Conservation (phyloP, 2,888 invertebrate species). For the Orthosia cruda region DNA sequence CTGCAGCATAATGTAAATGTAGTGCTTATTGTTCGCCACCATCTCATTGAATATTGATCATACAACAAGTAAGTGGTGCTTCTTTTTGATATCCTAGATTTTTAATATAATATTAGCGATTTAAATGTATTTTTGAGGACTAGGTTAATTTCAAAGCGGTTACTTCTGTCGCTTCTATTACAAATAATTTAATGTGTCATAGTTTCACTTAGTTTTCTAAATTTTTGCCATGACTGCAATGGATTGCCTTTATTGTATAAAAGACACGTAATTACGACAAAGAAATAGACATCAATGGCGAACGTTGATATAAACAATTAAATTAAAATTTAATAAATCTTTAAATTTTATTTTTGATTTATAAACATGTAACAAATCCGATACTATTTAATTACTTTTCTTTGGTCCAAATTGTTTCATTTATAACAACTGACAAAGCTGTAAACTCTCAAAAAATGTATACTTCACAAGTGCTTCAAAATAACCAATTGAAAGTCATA, state of each 20-base stretch:
- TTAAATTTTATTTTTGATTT: no score
- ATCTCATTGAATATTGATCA: constrained; percentile 43
- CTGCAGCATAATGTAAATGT: constrained; percentile 58
- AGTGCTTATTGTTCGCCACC: constrained; percentile 41
- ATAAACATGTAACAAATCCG: not conserved
- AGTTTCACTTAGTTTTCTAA: constrained; percentile 17
- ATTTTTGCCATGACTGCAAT: constrained; percentile 3
- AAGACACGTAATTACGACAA: not conserved
- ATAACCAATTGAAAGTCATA: not conserved
- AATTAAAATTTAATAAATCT: no score
- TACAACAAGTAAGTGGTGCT: constrained; percentile 59
- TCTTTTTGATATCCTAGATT: not conserved
- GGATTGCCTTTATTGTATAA: not conserved
- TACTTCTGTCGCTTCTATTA: not conserved
- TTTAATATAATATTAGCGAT: not conserved
- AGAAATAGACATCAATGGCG: not conserved
- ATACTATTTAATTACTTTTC: constrained; percentile 16
- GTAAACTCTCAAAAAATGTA: not conserved
- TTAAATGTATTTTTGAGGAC: not conserved
- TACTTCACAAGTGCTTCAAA: not conserved
- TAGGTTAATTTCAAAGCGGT: not conserved
- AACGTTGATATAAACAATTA: not conserved
- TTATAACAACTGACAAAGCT: not conserved
- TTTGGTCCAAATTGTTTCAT: not conserved
- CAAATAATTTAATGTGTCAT: not conserved